Evolutionary conservation across 2,888 invertebrate genomes (phyloP).

Genomic region (Tromatobia lineatoria): DNA sequence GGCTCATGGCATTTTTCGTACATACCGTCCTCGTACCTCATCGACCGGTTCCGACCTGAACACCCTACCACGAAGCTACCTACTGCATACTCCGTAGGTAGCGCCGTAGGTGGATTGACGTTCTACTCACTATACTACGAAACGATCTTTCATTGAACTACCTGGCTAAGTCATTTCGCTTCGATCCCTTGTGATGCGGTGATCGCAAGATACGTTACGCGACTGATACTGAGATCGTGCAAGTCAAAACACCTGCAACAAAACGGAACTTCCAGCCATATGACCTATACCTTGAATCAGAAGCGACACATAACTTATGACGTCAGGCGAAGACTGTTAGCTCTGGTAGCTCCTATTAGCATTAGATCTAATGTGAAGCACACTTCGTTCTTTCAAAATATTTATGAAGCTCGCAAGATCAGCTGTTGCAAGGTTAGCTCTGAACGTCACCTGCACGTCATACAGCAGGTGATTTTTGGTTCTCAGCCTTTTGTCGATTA

Average conservation of each 20-base stretch:
- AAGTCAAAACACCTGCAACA: constrained; percentile 2
- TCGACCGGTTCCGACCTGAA: constrained; percentile 80
- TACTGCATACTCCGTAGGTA: not conserved
- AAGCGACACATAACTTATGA: not conserved
- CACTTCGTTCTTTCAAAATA: constrained; percentile 5
- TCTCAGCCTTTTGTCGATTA: constrained; percentile 16
- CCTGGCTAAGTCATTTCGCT: not conserved
- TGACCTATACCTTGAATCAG: constrained; percentile 16
- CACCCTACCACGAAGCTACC: constrained; percentile 37
- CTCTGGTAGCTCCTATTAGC: no score
- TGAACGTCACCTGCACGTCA: constrained; percentile 38
- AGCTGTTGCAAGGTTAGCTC: not conserved
- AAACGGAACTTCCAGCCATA: not conserved
- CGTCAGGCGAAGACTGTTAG: constrained; percentile 11
- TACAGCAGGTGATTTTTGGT: constrained; percentile 39
- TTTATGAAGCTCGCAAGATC: constrained; percentile 26
- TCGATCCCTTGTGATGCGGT: constrained; percentile 2
- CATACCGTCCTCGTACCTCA: constrained; percentile 81
- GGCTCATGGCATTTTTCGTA: constrained; percentile 83
- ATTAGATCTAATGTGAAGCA: not conserved
- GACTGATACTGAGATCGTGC: constrained; percentile 11
- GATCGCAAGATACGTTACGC: constrained; percentile 6
- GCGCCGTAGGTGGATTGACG: not conserved
- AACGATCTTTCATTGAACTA: constrained; percentile 5
- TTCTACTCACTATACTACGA: not conserved